Evolutionary conservation across 92 coral and sea anemone genomes (phyloP).

Genomic region (Chrysogorgia sp.): DNA sequence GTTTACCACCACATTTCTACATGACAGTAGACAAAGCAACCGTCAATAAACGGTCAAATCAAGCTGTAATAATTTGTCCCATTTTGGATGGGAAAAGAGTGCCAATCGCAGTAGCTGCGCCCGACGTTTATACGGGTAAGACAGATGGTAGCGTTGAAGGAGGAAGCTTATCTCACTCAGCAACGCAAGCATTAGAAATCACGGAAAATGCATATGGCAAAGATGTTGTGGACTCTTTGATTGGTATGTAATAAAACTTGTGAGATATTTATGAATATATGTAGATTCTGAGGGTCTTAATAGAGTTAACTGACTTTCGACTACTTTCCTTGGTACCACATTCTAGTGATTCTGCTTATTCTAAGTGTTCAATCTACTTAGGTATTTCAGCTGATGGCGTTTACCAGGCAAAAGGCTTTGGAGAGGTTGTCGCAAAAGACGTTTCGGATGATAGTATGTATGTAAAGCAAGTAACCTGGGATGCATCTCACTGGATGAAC

Average conservation of each 20-base stretch:
- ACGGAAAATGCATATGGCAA: constrained; percentile 13
- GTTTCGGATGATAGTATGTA: not conserved
- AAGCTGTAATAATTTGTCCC: constrained; percentile 5
- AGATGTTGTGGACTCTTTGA: constrained; percentile 4
- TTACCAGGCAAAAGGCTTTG: constrained; percentile 27
- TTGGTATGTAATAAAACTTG: constrained; percentile 3
- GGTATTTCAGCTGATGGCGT: constrained; percentile 36
- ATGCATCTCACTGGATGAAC: constrained; percentile 28
- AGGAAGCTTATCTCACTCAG: constrained; percentile 12
- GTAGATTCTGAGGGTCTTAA: no score
- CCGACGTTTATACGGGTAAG: constrained; percentile 7
- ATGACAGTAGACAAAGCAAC: constrained; percentile 28
- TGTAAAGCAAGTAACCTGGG: constrained; percentile 28
- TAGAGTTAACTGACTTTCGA: no score
- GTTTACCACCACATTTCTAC: constrained; percentile 27
- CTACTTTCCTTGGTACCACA: not conserved
- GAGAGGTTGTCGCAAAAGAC: not conserved
- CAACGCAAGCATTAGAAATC: constrained; percentile 24
- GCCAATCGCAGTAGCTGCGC: constrained; percentile 23
- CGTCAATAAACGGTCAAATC: constrained; percentile 16
- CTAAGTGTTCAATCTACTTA: no score
- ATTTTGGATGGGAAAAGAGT: constrained; percentile 17
- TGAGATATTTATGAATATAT: not conserved
- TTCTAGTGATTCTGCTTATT: no score
- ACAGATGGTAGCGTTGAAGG: constrained; percentile 2